Conservation (phyloP, 2,888 invertebrate species). For the Drosophila mayaguana region DNA sequence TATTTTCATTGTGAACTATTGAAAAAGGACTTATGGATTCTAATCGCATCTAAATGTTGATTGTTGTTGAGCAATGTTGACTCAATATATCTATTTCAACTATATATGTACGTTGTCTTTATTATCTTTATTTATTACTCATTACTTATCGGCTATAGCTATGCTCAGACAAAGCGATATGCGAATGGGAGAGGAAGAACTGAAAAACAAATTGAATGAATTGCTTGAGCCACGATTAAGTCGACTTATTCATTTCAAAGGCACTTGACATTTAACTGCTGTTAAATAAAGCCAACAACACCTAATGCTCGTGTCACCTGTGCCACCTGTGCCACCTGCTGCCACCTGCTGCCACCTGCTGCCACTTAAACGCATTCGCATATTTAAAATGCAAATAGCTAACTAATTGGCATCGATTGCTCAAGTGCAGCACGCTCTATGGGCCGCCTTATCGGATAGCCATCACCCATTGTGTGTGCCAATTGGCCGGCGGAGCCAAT, state of each 20-base stretch:
- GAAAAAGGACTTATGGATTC: too few species aligned
- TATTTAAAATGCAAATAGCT: slow-evolving; percentile 7
- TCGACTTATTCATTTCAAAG: not conserved
- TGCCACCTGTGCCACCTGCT: slow-evolving; percentile 5
- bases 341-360: slow-evolving; percentile 7
- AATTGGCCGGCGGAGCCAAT: slow-evolving; percentile 41
- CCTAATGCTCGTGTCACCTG: not conserved
- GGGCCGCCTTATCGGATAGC: slow-evolving; percentile 14
- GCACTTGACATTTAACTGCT: not conserved
- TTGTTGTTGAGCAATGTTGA: not conserved
- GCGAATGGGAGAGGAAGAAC: too few species aligned
- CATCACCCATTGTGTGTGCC: not conserved
- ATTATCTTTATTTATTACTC: not conserved
- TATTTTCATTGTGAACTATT: too few species aligned
- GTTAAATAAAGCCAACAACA: not conserved
- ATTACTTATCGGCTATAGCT: too few species aligned
- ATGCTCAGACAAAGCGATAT: too few species aligned
- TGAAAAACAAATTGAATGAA: not conserved
- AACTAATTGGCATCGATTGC: slow-evolving; percentile 60
- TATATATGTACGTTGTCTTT: not conserved
- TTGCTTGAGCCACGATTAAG: not conserved
- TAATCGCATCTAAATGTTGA: not conserved
- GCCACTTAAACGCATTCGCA: slow-evolving; percentile 9
- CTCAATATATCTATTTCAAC: not conserved
- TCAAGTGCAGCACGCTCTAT: slow-evolving; percentile 15